Percentiles rank a stretch among this genome's conserved stretches.
These are phyloP conservation scores for Drosophila heteroneura DNA, from an alignment of 2,888 invertebrate genomes.

Conservation along the genomic window DNA sequence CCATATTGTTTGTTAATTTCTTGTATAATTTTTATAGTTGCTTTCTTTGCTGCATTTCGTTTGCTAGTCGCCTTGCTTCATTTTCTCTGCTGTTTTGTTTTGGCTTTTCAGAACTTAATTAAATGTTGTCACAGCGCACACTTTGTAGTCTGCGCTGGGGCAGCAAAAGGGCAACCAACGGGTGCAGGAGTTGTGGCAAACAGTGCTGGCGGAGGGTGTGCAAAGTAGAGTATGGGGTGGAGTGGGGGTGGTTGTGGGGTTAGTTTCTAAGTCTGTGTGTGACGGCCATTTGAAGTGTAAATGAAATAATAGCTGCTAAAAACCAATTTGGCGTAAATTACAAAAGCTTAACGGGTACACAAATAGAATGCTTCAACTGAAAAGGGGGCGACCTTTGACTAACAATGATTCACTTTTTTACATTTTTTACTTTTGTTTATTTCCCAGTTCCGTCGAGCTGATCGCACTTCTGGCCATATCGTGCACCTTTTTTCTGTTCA, in stretches of 20 bases:
- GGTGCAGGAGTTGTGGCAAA: neutral
- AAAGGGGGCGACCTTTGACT: conserved; percentile 50
- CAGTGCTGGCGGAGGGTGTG: neutral
- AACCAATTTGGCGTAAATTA: conserved; percentile 75
- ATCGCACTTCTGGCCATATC: conserved; percentile 93
- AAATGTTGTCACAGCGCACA: conserved; percentile 79
- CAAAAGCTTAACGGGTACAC: conserved; percentile 62
- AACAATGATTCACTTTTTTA: conserved; percentile 42
- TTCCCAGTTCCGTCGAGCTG: conserved; percentile 92
- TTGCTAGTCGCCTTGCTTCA: conserved; percentile 13
- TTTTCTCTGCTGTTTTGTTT: conserved; percentile 43
- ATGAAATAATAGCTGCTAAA: conserved; percentile 79
- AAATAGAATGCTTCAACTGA: conserved; percentile 34
- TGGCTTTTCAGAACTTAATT: conserved; percentile 75
- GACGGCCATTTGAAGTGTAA: conserved; percentile 76
- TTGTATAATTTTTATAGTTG: conserved; percentile 73
- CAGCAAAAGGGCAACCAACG: conserved; percentile 32
- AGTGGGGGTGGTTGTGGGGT: neutral
- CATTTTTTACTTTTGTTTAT: neutral
- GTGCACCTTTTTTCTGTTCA: conserved; percentile 93
- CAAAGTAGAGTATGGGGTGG: neutral
- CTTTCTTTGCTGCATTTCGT: conserved; percentile 50
- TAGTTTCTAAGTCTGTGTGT: conserved; percentile 46
- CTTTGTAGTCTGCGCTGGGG: conserved; percentile 65
- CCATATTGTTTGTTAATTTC: conserved; percentile 67